These are phyloP conservation scores for Drosophila paucipuncta DNA, from an alignment of 2,888 invertebrate genomes.

Conservation along the genomic window DNA sequence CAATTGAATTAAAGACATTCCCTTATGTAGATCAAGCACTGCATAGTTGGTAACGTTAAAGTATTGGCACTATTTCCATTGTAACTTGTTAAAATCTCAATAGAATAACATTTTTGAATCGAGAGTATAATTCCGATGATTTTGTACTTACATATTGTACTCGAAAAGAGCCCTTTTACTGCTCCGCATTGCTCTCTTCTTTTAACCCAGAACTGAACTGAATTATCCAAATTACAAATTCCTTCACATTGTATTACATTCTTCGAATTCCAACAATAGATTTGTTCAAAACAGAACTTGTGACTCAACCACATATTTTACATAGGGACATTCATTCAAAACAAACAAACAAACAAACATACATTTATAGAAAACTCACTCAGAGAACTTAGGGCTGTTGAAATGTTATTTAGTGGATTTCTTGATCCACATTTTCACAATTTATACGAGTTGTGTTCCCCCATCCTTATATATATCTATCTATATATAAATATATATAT, in stretches of 20 bases:
- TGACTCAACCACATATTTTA: conserved; percentile 31
- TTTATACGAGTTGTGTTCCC: conserved; percentile 32
- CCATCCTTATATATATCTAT: conserved; percentile 27
- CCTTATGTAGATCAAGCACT: conserved; percentile 43
- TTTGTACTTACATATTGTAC: conserved; percentile 14
- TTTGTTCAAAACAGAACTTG: conserved; percentile 27
- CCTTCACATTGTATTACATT: conserved; percentile 47
- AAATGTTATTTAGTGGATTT: conserved; percentile 73
- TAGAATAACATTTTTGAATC: conserved; percentile 15
- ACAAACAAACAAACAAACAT: conserved; percentile 20
- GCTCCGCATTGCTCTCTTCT: conserved; percentile 26
- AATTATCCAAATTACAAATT: conserved; percentile 22
- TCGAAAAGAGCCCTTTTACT: conserved; percentile 39
- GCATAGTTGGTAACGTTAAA: conserved; percentile 49
- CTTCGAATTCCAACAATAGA: conserved; percentile 47
- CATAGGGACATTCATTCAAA: conserved; percentile 20
- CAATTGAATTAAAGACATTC: conserved; percentile 53
- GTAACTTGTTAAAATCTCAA: conserved; percentile 52
- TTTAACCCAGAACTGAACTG: conserved; percentile 16
- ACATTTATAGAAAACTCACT: conserved; percentile 65
- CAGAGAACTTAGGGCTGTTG: conserved; percentile 78
- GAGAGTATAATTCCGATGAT: conserved; percentile 29
- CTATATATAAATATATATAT: conserved; percentile 24
- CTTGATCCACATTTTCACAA: conserved; percentile 62
- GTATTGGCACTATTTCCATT: conserved; percentile 54